Evolutionary conservation across 2,113 vertebrate species (phyloP), one percentile per base, ranked within the genome.

Genomic region (Corythaeola cristata): DNA sequence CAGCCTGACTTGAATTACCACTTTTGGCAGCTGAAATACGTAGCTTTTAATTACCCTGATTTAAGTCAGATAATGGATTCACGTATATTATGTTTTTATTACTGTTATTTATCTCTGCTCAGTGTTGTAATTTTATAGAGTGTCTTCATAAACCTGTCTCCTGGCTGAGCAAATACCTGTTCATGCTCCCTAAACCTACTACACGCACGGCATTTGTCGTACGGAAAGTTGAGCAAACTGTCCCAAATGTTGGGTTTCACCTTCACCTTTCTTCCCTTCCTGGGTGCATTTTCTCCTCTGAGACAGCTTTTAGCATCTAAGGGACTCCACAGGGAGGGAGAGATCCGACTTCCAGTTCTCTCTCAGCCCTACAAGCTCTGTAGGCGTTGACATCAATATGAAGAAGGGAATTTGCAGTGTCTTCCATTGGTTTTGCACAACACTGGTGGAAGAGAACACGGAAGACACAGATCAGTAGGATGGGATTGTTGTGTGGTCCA

Each of bases 1-100:
- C 63, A 33, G 69, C n/a, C 41, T 16, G 30, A 17, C 58, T 92
- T 69, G 37, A 88, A 30, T 86, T 28, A 14, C 79, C 49, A 12
- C 81, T 91, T 53, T 56, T 37, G 56, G 60, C 63, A 86, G 76
- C 15, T 78, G 71, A 82, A 71, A 47, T 47, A 7, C 15, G 64
- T 23, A 19, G 37, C 56, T 83, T 89, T 96, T 95, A 89, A 91
- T 89, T 89, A 47, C 80, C 68, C 53, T 24, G 76, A 55, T 86
- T 95, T 79, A 62, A 93, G 56, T 35, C 45, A 47, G 75, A 66
- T 63, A 44, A 79, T 17, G 56, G 53, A 39, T 66, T 64, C 56
- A 20, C 5, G 3, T 63, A 6, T 27, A 24, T 39, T 62, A 21
- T 35, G 13, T 69, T 92, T 94, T 77, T 55, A 45, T 76, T 76